phyloP scores from a whole-genome alignment of 2,888 invertebrate genomes.

The Drosophila neoperkinsi region DNA sequence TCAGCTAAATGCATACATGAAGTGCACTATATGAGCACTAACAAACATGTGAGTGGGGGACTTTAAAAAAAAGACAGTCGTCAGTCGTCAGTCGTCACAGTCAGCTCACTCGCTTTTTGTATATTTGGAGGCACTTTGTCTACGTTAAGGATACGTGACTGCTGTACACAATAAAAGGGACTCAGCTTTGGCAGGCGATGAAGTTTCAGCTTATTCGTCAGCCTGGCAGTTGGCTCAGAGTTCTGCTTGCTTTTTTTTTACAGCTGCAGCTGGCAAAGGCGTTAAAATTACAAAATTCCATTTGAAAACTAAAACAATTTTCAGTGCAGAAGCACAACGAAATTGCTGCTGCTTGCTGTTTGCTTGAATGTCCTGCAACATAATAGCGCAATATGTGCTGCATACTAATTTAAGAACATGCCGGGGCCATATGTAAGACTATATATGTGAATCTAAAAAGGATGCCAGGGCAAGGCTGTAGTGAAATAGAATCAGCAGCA shows the following conservation, averaged over 20 bases:
- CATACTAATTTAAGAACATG: constrained; percentile 73
- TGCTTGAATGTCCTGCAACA: constrained; percentile 75
- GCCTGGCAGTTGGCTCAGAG: constrained; percentile 29
- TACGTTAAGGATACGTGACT: constrained; percentile 65
- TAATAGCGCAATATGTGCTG: constrained; percentile 80
- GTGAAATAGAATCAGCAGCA: constrained; percentile 27
- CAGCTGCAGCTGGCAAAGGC: constrained; percentile 58
- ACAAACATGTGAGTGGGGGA: background rate
- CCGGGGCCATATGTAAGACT: constrained; percentile 13
- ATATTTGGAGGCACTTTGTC: constrained; percentile 69
- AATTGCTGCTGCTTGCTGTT: constrained; percentile 48
- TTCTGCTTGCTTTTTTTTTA: constrained; percentile 13
- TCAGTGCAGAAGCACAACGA: constrained; percentile 40
- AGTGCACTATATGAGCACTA: constrained; percentile 37
- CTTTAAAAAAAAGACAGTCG: background rate
- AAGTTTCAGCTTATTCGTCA: constrained; percentile 66
- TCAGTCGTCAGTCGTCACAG: background rate
- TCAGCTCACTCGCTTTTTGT: constrained; percentile 13
- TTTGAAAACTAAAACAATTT: constrained; percentile 82
- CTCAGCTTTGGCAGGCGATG: constrained; percentile 52
- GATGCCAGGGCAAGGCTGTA: constrained; percentile 70
- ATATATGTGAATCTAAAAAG: constrained; percentile 50
- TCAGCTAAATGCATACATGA: constrained; percentile 20
- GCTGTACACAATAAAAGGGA: constrained; percentile 54
- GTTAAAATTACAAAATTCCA: constrained; percentile 83